A percentile compares a stretch with the other conserved stretches of the same genome.
phyloP scores from a whole-genome alignment of 2,113 vertebrate genomes.

The Bubo blakistoni region DNA sequence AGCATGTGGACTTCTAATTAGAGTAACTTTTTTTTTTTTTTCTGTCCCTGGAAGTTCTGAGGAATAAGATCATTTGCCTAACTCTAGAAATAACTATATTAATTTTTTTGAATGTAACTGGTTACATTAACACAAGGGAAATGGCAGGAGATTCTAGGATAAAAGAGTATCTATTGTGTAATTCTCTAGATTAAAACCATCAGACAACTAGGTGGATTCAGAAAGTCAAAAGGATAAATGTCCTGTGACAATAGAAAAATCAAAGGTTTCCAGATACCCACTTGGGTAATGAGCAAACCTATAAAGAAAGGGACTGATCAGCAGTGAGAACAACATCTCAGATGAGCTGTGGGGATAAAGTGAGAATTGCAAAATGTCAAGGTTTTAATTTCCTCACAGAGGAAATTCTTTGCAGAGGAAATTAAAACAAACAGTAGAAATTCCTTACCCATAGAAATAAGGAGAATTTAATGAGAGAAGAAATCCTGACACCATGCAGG shows the following conservation, averaged over 20 bases:
- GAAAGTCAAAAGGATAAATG: conserved; percentile 47
- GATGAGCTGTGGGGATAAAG: conserved; percentile 46
- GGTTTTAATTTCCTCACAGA: conserved; percentile 30
- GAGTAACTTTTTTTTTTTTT: background rate
- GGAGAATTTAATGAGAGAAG: background rate
- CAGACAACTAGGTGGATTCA: background rate
- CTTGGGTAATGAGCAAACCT: conserved; percentile 1
- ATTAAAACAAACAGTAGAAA: conserved; percentile 61
- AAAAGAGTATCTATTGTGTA: background rate
- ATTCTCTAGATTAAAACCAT: conserved; percentile 23
- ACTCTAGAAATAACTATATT: conserved; percentile 42
- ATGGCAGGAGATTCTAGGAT: conserved; percentile 2
- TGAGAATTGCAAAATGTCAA: conserved; percentile 33
- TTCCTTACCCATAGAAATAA: conserved; percentile 13
- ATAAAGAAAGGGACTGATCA: conserved; percentile 12
- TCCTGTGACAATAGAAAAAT: conserved; percentile 35
- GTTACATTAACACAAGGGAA: conserved; percentile 27
- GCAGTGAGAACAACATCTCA: conserved; percentile 23
- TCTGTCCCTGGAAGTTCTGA: background rate
- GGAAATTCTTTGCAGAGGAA: conserved; percentile 46
- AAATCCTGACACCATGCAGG: background rate
- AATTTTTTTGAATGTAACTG: conserved; percentile 30
- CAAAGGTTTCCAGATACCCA: background rate
- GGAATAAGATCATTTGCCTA: conserved; percentile 38
- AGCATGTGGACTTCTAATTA: background rate